Evolutionary conservation across 2,797 vertebrate species (phyloP).

Genomic region (Acanthopagrus latus): DNA sequence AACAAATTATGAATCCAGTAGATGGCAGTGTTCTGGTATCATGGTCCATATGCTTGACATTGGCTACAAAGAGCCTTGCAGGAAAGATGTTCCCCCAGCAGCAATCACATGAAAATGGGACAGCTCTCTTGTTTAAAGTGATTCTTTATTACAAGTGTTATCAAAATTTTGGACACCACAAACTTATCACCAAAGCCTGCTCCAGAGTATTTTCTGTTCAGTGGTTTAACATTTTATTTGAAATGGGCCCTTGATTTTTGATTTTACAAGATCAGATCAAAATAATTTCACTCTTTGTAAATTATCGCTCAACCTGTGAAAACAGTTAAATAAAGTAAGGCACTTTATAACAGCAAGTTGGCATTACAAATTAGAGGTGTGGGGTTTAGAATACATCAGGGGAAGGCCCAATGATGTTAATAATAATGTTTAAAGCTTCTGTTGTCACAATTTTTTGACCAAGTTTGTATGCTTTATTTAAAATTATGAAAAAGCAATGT

Average conservation of each 20-base stretch:
- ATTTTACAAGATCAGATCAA: background rate
- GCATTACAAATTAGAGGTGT: too few species aligned
- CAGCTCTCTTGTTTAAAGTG: background rate
- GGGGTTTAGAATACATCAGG: too few species aligned
- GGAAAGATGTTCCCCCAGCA: slow-evolving; percentile 23
- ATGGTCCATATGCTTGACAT: background rate
- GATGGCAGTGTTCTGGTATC: slow-evolving; percentile 22
- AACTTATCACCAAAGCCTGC: background rate
- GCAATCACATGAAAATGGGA: background rate
- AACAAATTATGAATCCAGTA: slow-evolving; percentile 19
- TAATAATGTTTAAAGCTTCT: too few species aligned
- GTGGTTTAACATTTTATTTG: background rate
- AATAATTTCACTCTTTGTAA: background rate
- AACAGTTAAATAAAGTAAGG: too few species aligned
- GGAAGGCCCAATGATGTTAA: too few species aligned
- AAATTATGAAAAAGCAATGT: background rate
- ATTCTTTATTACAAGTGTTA: background rate
- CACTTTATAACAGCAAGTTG: too few species aligned
- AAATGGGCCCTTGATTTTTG: background rate
- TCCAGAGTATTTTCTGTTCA: background rate
- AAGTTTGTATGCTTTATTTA: background rate
- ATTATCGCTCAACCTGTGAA: too few species aligned
- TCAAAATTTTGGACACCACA: background rate
- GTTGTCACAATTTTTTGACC: background rate
- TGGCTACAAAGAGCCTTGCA: slow-evolving; percentile 32